Evolutionary conservation across 2,797 vertebrate genomes (phyloP).

Genomic region (Balearica regulorum): DNA sequence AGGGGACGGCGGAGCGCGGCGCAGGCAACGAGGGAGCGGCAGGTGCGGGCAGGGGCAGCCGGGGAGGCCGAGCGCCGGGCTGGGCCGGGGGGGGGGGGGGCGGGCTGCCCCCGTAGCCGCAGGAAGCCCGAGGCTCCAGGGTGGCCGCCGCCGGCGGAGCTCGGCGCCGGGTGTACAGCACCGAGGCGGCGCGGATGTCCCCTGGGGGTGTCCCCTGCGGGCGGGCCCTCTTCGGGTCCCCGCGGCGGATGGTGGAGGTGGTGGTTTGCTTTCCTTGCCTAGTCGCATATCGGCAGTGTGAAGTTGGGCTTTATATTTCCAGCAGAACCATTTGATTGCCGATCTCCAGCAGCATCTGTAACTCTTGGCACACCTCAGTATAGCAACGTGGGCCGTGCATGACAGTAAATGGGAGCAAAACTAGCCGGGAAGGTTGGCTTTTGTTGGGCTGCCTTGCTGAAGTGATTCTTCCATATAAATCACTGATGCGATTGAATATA

Average conservation of each 20-base stretch:
- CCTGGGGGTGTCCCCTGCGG: neutral
- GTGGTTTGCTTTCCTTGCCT: neutral
- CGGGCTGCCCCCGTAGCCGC: neutral
- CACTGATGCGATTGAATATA: too few species aligned
- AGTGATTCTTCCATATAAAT: fast-evolving
- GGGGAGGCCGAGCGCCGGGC: neutral
- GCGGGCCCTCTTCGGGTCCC: neutral
- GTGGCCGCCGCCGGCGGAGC: neutral
- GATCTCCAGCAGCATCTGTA: neutral
- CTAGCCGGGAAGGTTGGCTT: neutral
- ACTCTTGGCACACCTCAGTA: too few species aligned
- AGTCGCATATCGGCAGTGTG: fast-evolving
- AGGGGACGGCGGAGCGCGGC: neutral
- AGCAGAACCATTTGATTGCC: neutral
- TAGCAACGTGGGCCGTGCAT: fast-evolving
- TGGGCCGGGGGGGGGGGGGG: too few species aligned
- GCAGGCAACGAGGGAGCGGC: neutral
- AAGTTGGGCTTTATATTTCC: neutral
- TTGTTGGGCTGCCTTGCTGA: neutral
- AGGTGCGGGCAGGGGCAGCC: neutral
- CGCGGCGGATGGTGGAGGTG: neutral
- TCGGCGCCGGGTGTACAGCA: too few species aligned
- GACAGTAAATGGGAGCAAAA: neutral
- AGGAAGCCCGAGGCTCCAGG: neutral
- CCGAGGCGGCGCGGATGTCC: neutral